Percentiles rank a stretch among this genome's conserved stretches.
Conservation (phyloP, 2,888 invertebrate species). For the Adelphocoris suturalis region DNA sequence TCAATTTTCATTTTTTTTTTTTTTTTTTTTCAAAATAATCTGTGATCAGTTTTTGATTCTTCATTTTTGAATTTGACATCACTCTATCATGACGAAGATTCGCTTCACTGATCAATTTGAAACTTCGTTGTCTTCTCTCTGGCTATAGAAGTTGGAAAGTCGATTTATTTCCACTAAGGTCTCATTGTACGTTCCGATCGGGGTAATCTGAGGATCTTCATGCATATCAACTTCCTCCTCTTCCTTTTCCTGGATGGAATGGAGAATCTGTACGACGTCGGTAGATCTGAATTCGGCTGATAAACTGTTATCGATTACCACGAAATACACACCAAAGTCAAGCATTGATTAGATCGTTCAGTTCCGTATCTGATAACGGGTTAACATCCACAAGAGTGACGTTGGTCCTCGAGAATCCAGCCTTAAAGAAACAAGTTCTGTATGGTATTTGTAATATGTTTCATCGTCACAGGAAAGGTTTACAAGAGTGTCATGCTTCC, state of each 20-base stretch:
- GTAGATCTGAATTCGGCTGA: not conserved
- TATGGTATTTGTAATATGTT: too few species aligned
- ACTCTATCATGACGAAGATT: too few species aligned
- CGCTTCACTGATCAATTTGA: not conserved
- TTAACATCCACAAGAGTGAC: not conserved
- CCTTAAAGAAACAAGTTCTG: not conserved
- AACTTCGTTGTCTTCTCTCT: not conserved
- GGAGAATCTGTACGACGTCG: not conserved
- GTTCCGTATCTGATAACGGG: not conserved
- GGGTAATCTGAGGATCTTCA: not conserved
- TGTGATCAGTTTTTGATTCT: too few species aligned
- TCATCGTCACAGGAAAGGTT: too few species aligned
- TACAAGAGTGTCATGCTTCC: too few species aligned
- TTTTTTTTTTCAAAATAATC: too few species aligned
- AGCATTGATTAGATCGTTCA: not conserved
- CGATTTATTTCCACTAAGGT: not conserved
- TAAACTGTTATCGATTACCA: not conserved
- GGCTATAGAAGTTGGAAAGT: constrained; percentile 1
- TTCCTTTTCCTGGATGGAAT: not conserved
- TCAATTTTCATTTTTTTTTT: too few species aligned
- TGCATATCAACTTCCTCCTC: not conserved
- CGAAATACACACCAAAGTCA: not conserved
- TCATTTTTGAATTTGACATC: too few species aligned
- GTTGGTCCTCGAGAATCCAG: not conserved
- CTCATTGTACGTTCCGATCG: not conserved